phyloP scores from a whole-genome alignment of 2,888 invertebrate species.

The Hypomecis atomaria region DNA sequence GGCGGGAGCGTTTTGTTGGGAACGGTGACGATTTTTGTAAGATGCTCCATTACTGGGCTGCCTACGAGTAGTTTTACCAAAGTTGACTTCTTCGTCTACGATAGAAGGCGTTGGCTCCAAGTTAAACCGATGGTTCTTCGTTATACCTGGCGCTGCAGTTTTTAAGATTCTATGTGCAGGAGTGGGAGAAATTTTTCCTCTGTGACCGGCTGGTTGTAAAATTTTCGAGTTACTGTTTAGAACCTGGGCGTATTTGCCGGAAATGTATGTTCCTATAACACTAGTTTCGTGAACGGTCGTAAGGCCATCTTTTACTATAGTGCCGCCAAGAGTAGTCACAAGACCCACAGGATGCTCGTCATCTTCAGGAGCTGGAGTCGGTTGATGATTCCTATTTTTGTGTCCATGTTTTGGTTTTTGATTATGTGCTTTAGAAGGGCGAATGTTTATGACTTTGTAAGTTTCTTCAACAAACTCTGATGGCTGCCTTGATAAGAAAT shows the following conservation, averaged over 20 bases:
- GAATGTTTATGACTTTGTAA: constrained; percentile 91
- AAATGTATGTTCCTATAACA: constrained; percentile 94
- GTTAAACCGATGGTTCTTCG: constrained; percentile 82
- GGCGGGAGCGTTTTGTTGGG: constrained; percentile 65
- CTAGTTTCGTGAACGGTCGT: constrained; percentile 95
- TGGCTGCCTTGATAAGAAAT: constrained; percentile 93
- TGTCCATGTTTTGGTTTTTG: constrained; percentile 76
- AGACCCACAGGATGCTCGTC: constrained; percentile 90
- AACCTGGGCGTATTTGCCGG: constrained; percentile 95
- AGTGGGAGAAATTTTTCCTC: constrained; percentile 87
- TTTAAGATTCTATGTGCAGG: constrained; percentile 89
- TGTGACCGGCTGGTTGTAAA: constrained; percentile 75
- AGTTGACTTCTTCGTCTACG: constrained; percentile 86
- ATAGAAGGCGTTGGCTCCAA: constrained; percentile 87
- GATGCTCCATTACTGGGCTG: constrained; percentile 76
- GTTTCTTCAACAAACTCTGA: constrained; percentile 94
- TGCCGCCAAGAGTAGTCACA: constrained; percentile 93
- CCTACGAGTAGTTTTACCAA: constrained; percentile 82
- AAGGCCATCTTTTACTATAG: constrained; percentile 91
- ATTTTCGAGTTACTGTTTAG: constrained; percentile 92
- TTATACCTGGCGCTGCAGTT: constrained; percentile 88
- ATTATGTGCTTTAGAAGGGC: constrained; percentile 86
- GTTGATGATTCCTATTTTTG: constrained; percentile 73
- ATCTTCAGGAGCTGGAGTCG: constrained; percentile 79
- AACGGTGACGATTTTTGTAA: constrained; percentile 85